These are phyloP conservation scores for Calliopsis andreniformis DNA, from an alignment of 1,140 invertebrate species.

Conservation along the genomic window DNA sequence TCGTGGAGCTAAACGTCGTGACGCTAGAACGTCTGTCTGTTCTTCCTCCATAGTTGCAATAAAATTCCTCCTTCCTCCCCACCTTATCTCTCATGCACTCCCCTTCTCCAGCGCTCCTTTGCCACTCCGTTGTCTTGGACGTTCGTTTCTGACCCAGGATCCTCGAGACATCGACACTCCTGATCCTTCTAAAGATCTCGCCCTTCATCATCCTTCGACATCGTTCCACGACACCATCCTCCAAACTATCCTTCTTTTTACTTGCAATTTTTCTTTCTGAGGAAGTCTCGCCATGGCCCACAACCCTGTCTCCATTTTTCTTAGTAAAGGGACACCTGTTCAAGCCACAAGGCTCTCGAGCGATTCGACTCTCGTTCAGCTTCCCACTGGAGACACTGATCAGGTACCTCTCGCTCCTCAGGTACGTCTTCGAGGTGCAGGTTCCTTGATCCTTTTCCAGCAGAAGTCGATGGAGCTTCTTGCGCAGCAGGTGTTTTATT, in stretches of 20 bases:
- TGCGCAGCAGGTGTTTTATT: constrained; percentile 56
- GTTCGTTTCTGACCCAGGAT: background rate
- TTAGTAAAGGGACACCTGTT: background rate
- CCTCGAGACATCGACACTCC: background rate
- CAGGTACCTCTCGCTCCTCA: constrained; percentile 12
- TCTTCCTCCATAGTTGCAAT: too few species aligned
- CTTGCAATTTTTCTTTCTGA: background rate
- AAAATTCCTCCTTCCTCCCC: too few species aligned
- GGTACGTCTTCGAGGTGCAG: constrained; percentile 24
- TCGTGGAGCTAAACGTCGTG: background rate
- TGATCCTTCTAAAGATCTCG: background rate
- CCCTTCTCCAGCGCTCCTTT: background rate
- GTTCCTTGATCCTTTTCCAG: constrained; percentile 27
- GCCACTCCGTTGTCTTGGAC: background rate
- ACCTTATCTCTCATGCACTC: too few species aligned
- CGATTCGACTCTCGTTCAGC: background rate
- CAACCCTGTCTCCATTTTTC: background rate
- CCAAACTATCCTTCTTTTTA: background rate
- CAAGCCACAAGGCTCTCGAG: background rate
- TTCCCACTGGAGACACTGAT: constrained; percentile 17
- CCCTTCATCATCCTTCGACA: background rate
- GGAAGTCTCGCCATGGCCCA: background rate
- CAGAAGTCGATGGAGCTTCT: constrained; percentile 52
- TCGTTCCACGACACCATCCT: background rate
- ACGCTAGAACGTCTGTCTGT: background rate